Conservation (phyloP, 1,140 invertebrate genomes). For the Trypoxylus dichotomus region DNA sequence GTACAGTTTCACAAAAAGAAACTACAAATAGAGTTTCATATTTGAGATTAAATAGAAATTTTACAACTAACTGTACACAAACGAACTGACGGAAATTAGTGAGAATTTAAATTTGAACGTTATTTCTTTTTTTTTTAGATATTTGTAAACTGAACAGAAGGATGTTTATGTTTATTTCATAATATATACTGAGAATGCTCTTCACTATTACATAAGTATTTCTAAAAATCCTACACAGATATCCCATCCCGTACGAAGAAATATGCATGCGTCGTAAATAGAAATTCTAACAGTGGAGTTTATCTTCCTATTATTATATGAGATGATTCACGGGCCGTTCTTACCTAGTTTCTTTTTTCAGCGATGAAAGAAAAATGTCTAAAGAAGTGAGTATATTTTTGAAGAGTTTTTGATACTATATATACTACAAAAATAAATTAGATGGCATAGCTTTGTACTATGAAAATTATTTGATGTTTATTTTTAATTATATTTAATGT, state of each 20-base stretch:
- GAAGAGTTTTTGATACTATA: too few species aligned
- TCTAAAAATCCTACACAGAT: background rate
- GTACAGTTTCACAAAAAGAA: too few species aligned
- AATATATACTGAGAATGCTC: background rate
- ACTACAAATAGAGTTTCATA: too few species aligned
- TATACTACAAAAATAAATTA: too few species aligned
- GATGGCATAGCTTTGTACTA: too few species aligned
- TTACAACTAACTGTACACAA: background rate
- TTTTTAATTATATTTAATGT: too few species aligned
- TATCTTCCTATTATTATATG: background rate
- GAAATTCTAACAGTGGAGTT: background rate
- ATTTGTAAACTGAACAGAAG: slow-evolving; percentile 8
- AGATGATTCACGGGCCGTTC: background rate
- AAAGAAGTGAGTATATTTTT: too few species aligned
- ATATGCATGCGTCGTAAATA: background rate
- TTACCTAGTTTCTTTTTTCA: background rate
- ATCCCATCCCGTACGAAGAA: background rate
- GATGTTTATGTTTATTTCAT: slow-evolving; percentile 18
- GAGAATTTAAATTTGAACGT: slow-evolving; percentile 3
- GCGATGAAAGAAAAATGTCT: too few species aligned
- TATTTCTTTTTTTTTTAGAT: background rate
- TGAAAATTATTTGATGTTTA: too few species aligned
- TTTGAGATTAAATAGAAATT: too few species aligned
- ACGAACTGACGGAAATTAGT: background rate
- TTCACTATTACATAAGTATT: slow-evolving; percentile 7